Conservation (phyloP, 2,113 vertebrate genomes). For the Panurus biarmicus region DNA sequence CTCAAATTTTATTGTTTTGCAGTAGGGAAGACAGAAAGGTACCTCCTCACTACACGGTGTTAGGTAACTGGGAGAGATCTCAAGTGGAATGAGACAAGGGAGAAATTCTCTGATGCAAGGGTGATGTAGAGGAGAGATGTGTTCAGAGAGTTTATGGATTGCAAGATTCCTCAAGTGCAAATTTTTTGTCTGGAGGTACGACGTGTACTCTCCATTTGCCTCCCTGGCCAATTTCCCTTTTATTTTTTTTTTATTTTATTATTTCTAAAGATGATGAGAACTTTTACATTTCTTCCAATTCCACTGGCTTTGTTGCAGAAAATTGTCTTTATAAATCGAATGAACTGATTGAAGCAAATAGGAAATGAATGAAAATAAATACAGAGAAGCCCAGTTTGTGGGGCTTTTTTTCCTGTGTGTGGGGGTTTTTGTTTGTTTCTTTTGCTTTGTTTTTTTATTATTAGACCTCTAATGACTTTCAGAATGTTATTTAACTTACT, state of each 20-base stretch:
- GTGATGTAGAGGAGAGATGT: not conserved
- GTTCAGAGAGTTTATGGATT: not conserved
- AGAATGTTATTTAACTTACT: not conserved
- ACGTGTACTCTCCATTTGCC: not conserved
- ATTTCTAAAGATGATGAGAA: not conserved
- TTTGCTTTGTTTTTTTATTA: not conserved
- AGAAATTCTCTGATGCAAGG: not conserved
- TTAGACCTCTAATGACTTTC: not conserved
- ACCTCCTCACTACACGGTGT: no score
- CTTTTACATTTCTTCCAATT: not conserved
- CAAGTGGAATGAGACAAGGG: not conserved
- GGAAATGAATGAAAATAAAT: not conserved
- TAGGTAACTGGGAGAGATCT: not conserved
- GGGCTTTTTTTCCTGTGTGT: no score
- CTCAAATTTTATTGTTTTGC: not conserved
- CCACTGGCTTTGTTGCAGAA: not conserved
- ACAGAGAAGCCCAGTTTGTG: not conserved
- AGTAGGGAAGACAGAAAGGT: not conserved
- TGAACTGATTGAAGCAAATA: not conserved
- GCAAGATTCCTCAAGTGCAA: not conserved
- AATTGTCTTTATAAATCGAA: not conserved
- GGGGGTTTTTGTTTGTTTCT: no score
- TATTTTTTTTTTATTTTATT: not conserved
- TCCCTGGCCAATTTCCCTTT: not conserved
- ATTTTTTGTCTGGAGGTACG: not conserved